Evolutionary conservation across 2,888 invertebrate genomes (phyloP).

Genomic region (Maniola hyperantus): DNA sequence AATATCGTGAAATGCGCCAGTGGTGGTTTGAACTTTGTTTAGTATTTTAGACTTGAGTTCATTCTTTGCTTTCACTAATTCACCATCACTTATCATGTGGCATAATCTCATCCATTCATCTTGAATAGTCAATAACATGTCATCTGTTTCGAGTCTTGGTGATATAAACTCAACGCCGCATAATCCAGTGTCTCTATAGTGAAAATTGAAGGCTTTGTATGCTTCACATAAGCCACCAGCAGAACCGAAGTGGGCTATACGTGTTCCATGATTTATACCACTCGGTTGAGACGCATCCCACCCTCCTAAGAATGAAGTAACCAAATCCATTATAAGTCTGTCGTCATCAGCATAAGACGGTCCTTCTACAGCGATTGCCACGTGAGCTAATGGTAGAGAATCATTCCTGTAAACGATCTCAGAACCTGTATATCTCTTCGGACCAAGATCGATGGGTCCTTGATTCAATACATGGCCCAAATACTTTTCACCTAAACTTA

Average conservation of each 20-base stretch:
- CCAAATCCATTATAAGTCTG: constrained; percentile 96
- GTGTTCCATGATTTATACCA: constrained; percentile 91
- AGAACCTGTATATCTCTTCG: constrained; percentile 93
- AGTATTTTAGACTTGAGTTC: constrained; percentile 95
- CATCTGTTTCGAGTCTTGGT: constrained; percentile 85
- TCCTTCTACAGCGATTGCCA: constrained; percentile 96
- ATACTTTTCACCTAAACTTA: constrained; percentile 88
- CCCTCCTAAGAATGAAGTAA: constrained; percentile 94
- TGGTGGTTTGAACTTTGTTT: constrained; percentile 92
- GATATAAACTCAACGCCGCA: constrained; percentile 96
- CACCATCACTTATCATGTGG: constrained; percentile 90
- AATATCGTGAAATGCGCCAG: constrained; percentile 96
- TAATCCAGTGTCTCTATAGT: constrained; percentile 98
- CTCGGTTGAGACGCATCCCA: constrained; percentile 95
- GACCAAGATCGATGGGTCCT: constrained; percentile 59
- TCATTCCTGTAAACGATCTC: constrained; percentile 95
- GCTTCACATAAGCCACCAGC: constrained; percentile 89
- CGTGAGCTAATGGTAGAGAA: constrained; percentile 92
- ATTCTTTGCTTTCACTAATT: constrained; percentile 95
- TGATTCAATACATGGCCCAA: constrained; percentile 83
- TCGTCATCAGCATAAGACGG: constrained; percentile 95
- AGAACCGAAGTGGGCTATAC: constrained; percentile 87
- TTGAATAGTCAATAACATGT: constrained; percentile 88
- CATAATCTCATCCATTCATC: constrained; percentile 93
- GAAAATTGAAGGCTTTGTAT: constrained; percentile 97